Conservation (phyloP, 2,113 vertebrate species). For the Hylia prasina region DNA sequence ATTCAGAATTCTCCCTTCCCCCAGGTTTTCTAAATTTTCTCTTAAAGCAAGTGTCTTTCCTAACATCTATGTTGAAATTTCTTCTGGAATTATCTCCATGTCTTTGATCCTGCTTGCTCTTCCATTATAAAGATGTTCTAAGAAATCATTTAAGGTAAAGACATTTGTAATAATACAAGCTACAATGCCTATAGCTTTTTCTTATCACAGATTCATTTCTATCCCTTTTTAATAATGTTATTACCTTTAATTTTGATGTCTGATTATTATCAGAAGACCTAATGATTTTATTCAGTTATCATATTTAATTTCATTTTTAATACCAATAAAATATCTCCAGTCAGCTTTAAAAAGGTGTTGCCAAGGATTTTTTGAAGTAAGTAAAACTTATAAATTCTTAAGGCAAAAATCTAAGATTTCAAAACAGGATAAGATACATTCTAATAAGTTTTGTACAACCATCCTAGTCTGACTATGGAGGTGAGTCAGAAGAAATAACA, state of each 20-base stretch:
- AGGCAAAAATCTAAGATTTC: not conserved
- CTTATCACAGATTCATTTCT: not conserved
- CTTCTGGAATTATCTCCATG: not conserved
- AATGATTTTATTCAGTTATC: not conserved
- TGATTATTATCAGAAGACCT: not conserved
- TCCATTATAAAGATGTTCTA: not conserved
- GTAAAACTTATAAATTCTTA: not conserved
- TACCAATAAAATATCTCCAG: not conserved
- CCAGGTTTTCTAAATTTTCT: not conserved
- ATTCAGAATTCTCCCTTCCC: not conserved
- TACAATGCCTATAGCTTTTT: not conserved
- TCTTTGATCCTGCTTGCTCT: not conserved
- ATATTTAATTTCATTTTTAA: not conserved
- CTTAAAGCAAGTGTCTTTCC: not conserved
- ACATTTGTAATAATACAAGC: not conserved
- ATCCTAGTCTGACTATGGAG: not conserved
- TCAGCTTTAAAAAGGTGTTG: not conserved
- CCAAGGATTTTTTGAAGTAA: not conserved
- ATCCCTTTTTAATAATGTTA: not conserved
- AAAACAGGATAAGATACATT: not conserved
- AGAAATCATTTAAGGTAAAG: not conserved
- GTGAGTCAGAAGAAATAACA: not conserved
- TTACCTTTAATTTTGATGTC: not conserved
- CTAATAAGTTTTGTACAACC: not conserved
- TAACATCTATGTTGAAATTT: not conserved